Evolutionary conservation across 2,113 vertebrate genomes (phyloP).

Genomic region (Motacilla alba): DNA sequence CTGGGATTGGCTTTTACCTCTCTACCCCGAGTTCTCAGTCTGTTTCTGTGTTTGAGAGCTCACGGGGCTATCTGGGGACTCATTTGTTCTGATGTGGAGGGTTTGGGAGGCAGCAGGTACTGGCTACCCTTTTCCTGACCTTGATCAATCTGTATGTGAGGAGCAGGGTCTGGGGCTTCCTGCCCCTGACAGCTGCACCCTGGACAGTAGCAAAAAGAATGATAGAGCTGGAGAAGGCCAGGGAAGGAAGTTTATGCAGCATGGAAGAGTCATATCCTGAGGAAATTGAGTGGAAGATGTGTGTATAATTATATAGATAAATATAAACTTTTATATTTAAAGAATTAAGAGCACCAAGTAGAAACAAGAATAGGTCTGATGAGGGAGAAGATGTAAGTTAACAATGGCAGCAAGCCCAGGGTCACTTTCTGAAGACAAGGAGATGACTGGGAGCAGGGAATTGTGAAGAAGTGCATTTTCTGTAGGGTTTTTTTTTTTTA

Average conservation of each 20-base stretch:
- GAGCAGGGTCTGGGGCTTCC: constrained; percentile 12
- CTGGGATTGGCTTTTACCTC: neutral
- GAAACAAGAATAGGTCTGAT: neutral
- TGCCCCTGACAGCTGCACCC: constrained; percentile 42
- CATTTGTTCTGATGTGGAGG: neutral
- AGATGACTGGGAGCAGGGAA: neutral
- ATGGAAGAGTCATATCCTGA: constrained; percentile 45
- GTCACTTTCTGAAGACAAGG: neutral
- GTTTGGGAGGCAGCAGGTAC: neutral
- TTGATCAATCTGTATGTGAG: neutral
- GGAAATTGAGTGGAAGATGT: constrained; percentile 11
- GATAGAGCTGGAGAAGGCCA: constrained; percentile 17
- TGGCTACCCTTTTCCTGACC: constrained; percentile 12
- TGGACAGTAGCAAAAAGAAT: constrained; percentile 44
- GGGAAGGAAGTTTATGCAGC: constrained; percentile 56
- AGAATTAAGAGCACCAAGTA: neutral
- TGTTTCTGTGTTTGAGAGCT: neutral
- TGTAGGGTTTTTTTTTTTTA: neutral
- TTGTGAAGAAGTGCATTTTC: neutral
- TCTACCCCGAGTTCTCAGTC: neutral
- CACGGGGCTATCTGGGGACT: neutral
- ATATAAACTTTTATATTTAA: constrained; percentile 57
- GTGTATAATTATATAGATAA: constrained; percentile 44
- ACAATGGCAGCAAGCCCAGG: neutral
- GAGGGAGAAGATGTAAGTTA: neutral